Percentiles rank a stretch among this genome's conserved stretches.
Evolutionary conservation across 1,140 invertebrate species (phyloP).

Genomic region (Triops cancriformis): DNA sequence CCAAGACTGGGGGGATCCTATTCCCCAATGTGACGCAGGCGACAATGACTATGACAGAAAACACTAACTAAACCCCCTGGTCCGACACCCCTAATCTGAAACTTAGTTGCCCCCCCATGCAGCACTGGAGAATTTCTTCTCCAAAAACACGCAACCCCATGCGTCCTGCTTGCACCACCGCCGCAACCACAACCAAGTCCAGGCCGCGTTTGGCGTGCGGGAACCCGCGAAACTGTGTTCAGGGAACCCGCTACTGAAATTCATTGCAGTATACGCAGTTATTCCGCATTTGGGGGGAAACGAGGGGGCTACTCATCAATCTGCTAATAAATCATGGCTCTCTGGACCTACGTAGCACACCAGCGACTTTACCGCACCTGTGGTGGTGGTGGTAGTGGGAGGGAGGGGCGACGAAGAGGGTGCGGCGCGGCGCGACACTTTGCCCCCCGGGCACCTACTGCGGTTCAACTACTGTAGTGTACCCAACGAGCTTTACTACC

Average conservation of each 20-base stretch:
- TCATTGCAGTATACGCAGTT: not conserved
- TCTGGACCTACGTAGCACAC: not conserved
- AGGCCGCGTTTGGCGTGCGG: no score
- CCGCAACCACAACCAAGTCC: not conserved
- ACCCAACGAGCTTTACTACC: not conserved
- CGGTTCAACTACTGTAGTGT: not conserved
- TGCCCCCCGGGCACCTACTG: not conserved
- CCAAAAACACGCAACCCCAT: no score
- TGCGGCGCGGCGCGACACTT: not conserved
- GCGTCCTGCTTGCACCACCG: not conserved
- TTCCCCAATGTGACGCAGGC: not conserved
- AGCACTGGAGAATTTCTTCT: not conserved
- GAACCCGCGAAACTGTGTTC: not conserved
- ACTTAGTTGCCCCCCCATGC: not conserved
- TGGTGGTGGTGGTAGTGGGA: not conserved
- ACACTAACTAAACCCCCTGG: not conserved
- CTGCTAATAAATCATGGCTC: constrained; percentile 1
- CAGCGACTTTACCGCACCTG: not conserved
- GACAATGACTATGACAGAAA: not conserved
- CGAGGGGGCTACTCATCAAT: not conserved
- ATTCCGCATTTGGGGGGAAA: not conserved
- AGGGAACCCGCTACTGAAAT: not conserved
- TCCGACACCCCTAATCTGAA: not conserved
- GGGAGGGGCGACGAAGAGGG: not conserved
- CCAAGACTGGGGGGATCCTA: not conserved